Conservation (phyloP, 2,888 invertebrate species). For the Xestia xanthographa region DNA sequence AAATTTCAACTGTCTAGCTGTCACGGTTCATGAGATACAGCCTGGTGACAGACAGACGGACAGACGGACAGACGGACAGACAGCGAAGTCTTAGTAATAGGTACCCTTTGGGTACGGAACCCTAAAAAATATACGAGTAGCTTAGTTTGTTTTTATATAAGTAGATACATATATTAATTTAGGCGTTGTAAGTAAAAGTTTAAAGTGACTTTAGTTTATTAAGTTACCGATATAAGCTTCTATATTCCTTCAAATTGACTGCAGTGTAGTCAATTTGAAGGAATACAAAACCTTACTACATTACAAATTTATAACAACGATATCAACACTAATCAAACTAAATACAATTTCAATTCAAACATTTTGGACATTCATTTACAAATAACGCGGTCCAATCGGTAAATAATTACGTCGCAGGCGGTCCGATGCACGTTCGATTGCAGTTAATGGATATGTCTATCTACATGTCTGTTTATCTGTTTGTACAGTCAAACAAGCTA, state of each 20-base stretch:
- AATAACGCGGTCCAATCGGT: conserved; percentile 22
- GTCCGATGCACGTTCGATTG: conserved; percentile 14
- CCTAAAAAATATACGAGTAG: not conserved
- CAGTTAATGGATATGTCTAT: conserved; percentile 10
- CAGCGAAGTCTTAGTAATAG: too few species aligned
- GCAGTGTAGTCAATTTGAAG: too few species aligned
- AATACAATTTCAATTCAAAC: conserved; percentile 1
- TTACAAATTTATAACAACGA: not conserved
- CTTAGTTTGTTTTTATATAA: not conserved
- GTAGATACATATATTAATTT: not conserved
- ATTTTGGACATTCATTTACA: not conserved
- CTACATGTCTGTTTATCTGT: conserved; percentile 13
- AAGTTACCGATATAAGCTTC: not conserved
- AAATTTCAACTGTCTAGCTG: too few species aligned
- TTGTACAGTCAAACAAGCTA: not conserved
- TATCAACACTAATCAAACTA: not conserved
- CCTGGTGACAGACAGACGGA: too few species aligned
- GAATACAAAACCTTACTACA: not conserved
- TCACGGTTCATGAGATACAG: too few species aligned
- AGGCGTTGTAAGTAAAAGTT: not conserved
- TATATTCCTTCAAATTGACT: not conserved
- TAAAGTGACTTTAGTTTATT: not conserved
- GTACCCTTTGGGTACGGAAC: too few species aligned
- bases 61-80: too few species aligned
- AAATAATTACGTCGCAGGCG: conserved; percentile 4